phyloP scores from a whole-genome alignment of 2,113 vertebrate species.

The Hipposideros armiger region DNA sequence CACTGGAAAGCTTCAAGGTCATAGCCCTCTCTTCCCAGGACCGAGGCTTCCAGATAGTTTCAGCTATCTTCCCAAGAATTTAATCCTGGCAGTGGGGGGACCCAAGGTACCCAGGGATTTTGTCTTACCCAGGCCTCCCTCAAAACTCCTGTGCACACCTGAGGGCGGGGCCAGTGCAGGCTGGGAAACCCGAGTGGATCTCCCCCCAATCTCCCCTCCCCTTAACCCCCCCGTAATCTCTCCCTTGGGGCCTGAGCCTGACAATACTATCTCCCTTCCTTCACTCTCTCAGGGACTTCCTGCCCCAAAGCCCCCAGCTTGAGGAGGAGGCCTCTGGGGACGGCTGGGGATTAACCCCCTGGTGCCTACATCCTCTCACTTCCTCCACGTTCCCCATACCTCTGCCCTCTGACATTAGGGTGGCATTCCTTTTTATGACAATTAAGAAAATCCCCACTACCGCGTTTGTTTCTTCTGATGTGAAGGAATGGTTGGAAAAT shows the following conservation, averaged over 20 bases:
- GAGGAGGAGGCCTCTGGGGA: constrained; percentile 60
- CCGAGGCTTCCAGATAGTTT: neutral
- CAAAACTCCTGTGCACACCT: constrained; percentile 66
- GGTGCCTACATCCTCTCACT: constrained; percentile 50
- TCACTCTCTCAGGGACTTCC: constrained; percentile 76
- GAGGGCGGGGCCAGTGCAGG: constrained; percentile 7
- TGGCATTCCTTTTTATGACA: neutral
- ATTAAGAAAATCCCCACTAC: neutral
- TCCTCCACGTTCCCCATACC: neutral
- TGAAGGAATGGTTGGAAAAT: constrained; percentile 25
- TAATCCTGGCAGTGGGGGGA: neutral
- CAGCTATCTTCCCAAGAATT: constrained; percentile 50
- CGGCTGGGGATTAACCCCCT: constrained; percentile 64
- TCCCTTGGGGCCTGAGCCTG: constrained; percentile 65
- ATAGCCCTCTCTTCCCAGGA: constrained; percentile 50
- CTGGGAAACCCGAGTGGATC: neutral
- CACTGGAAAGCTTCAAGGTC: constrained; percentile 77
- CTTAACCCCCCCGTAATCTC: constrained; percentile 33
- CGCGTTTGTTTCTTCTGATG: neutral
- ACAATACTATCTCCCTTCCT: constrained; percentile 83
- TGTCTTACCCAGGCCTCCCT: neutral
- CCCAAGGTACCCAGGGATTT: neutral
- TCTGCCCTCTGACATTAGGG: constrained; percentile 33
- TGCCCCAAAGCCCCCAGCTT: constrained; percentile 70
- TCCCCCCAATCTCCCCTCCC: neutral